Base-by-base conservation (phyloP, 2,113 vertebrate genomes). In the Macquaria australasica region DNA sequence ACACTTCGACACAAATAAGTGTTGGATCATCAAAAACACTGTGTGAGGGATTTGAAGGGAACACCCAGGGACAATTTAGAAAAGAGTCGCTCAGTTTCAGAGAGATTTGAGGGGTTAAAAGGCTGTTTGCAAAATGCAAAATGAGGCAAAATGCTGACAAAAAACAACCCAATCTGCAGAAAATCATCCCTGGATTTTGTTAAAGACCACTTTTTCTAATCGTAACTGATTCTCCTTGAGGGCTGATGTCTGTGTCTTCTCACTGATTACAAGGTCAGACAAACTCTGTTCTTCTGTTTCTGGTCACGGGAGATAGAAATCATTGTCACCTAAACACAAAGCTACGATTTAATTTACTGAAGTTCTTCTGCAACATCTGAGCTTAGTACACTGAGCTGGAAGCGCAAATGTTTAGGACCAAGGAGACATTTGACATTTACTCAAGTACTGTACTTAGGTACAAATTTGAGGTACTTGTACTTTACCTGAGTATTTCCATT, bases 121-220 rank as follows among this genome's bases (percentile, higher is more conserved):
- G 12, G 3, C 10, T 15, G 37, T 74, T 48, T 56, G n/a, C 1
- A 34, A 28, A 58, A 34, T 34, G 11, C 11, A 50, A 72, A 64
- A 73, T 15, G 18, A 83, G 15, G 11, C n/a, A 5, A 21, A 50
- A 58, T 28, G 62, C 39, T 45, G 70, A 56, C 48, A 68, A 48
- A 66, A 64, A 73, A 77, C 16, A 64, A 31, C 4, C 11, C 3
- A 41, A 18, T 77, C 39, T 64, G 56, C 45, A 74, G 39, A 69
- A 59, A 64, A 51, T 59, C 41, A 20, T 64, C n/a, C 53, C 70
- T 78, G 87, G 71, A 50, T 71, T 59, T 58, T 68, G 39, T 81
- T 56, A 53, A 50, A 63, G 16, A 6, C 1, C 5, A 23, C 21
- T 64, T 63, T 55, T 68, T 69, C 56, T 28, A 37, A 20, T 60